Percentiles rank a stretch among this genome's conserved stretches.
phyloP scores from a whole-genome alignment of 2,797 vertebrate genomes.

The Threskiornis aethiopicus region DNA sequence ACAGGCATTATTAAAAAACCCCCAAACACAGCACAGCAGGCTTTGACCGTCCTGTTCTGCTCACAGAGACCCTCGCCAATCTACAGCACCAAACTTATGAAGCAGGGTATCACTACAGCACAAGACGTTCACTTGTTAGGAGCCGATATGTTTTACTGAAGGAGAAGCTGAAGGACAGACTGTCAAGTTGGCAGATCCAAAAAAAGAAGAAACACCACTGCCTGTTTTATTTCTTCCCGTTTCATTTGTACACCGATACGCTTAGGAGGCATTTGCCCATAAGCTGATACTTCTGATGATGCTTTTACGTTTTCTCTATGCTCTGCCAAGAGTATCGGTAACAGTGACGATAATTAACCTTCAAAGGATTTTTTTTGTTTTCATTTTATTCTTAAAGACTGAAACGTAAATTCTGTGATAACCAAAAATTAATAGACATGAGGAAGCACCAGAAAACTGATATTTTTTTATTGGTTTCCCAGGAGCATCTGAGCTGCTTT shows the following conservation, averaged over 20 bases:
- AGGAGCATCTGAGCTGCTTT: not conserved
- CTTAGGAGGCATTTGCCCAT: not conserved
- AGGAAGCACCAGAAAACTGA: not conserved
- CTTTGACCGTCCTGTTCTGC: not conserved
- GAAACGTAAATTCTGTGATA: not conserved
- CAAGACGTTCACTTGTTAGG: not conserved
- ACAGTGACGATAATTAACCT: not conserved
- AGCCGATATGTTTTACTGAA: not conserved
- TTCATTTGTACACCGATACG: not conserved
- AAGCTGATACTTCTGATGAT: not conserved
- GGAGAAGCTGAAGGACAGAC: not conserved
- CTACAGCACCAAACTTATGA: not conserved
- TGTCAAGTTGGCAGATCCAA: not conserved
- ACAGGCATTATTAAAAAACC: not conserved
- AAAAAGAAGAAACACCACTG: not conserved
- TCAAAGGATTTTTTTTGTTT: not conserved
- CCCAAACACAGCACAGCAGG: not conserved
- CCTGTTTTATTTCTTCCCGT: not conserved
- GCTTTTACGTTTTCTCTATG: not conserved
- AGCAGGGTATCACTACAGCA: not conserved
- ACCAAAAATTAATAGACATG: not conserved
- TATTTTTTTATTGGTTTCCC: not conserved
- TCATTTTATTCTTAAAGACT: not conserved
- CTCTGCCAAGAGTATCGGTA: not conserved
- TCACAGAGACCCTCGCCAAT: accelerated